A percentile compares a stretch with the other conserved stretches of the same genome.
Evolutionary conservation across 1,140 invertebrate species (phyloP).

Genomic region (Geopemphigus sp.): DNA sequence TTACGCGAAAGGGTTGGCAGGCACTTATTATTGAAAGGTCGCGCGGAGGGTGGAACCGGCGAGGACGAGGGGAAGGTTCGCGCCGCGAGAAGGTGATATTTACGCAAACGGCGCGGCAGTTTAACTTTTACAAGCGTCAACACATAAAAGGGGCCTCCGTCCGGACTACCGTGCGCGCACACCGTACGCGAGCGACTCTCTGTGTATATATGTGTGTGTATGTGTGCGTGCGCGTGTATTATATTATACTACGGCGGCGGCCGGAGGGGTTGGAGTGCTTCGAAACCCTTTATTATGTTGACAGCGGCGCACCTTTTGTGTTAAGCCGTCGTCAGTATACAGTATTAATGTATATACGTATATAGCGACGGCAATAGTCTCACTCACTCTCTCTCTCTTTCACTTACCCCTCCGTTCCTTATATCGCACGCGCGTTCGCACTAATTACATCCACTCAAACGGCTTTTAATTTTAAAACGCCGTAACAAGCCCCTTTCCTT

Average conservation of each 20-base stretch:
- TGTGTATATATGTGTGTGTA: neutral
- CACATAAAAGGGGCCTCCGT: slow-evolving; percentile 48
- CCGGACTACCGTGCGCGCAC: neutral
- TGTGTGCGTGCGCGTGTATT: neutral
- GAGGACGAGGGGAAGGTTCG: neutral
- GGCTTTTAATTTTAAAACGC: slow-evolving; percentile 41
- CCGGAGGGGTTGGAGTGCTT: neutral
- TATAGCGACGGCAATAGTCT: neutral
- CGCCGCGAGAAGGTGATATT: slow-evolving; percentile 34
- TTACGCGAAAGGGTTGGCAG: slow-evolving; percentile 44
- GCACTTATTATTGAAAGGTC: slow-evolving; percentile 36
- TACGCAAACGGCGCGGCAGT: slow-evolving; percentile 27
- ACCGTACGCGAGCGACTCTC: too few relatives aligned
- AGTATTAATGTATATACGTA: neutral
- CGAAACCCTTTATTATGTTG: slow-evolving; percentile 48
- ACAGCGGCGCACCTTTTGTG: slow-evolving; percentile 47
- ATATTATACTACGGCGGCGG: too few relatives aligned
- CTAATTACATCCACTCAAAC: slow-evolving; percentile 42
- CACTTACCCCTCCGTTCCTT: neutral
- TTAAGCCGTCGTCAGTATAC: slow-evolving; percentile 11
- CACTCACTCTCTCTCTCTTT: neutral
- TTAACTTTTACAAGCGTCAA: slow-evolving; percentile 52
- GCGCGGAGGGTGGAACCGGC: neutral
- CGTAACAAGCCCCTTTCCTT: slow-evolving; percentile 24
- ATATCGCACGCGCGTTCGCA: neutral